Evolutionary conservation across 2,113 vertebrate genomes (phyloP).

Genomic region (Psittacula cyanocephala): DNA sequence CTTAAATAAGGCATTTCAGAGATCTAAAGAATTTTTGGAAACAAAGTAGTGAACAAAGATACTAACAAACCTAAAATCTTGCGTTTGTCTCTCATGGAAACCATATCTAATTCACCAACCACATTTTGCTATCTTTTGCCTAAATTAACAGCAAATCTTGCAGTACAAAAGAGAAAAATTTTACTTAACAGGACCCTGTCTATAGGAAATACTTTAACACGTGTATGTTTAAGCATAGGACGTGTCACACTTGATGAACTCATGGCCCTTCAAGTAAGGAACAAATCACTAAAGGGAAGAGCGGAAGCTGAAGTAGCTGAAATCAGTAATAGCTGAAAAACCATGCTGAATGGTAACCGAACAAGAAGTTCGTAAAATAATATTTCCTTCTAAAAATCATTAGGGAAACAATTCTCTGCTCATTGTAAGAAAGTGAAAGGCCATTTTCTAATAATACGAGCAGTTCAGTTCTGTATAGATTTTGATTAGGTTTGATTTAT

Average conservation of each 20-base stretch:
- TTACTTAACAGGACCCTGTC: neutral
- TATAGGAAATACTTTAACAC: neutral
- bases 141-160: neutral
- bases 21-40: neutral
- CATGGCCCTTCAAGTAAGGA: neutral
- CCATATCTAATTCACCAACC: neutral
- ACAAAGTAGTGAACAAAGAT: neutral
- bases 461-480: neutral
- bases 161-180: neutral
- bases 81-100: neutral
- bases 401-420: neutral
- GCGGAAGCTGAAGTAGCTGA: neutral
- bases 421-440: neutral
- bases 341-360: neutral
- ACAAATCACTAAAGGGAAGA: neutral
- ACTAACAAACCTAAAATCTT: neutral
- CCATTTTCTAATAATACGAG: neutral
- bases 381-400: neutral
- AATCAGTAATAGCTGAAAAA: neutral
- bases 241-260: neutral
- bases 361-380: neutral
- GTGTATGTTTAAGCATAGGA: neutral
- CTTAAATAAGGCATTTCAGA: neutral
- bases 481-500: constrained; percentile 9
- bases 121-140: neutral